Percentiles rank a stretch among this genome's conserved stretches.
phyloP scores from a whole-genome alignment of 2,113 vertebrate genomes.

The Brienomyrus brachyistius region DNA sequence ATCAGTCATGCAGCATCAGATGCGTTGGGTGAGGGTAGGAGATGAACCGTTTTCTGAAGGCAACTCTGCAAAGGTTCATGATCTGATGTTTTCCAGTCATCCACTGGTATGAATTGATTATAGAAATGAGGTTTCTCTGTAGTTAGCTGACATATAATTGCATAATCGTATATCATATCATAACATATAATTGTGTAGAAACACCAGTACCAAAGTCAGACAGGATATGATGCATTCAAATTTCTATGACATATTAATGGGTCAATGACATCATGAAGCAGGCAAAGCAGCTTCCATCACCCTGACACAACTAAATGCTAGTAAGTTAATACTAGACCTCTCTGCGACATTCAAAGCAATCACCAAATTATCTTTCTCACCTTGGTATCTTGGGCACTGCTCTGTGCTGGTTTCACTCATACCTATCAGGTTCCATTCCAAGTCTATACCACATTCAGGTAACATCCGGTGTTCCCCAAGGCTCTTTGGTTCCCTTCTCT shows the following conservation, averaged over 20 bases:
- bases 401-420: not conserved
- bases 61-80: not conserved
- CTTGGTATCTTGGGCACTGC: not conserved
- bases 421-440: not conserved
- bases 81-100: not conserved
- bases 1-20: slow-evolving; percentile 21
- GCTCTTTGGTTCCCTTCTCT: not conserved
- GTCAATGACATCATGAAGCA: not conserved
- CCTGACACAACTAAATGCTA: not conserved
- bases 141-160: not conserved
- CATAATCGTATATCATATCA: not conserved
- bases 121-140: not conserved
- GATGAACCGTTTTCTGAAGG: slow-evolving; percentile 8
- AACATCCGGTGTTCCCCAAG: not conserved
- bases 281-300: not conserved
- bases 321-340: not conserved
- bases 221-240: not conserved
- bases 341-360: not conserved
- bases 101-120: not conserved
- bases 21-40: slow-evolving; percentile 17
- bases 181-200: not conserved
- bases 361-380: not conserved
- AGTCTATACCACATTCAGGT: not conserved
- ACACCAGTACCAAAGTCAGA: not conserved
- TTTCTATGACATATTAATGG: not conserved